A percentile compares a stretch with the other conserved stretches of the same genome.
Evolutionary conservation across 2,113 vertebrate genomes (phyloP).

Genomic region (Sterrhoptilus dennistouni): DNA sequence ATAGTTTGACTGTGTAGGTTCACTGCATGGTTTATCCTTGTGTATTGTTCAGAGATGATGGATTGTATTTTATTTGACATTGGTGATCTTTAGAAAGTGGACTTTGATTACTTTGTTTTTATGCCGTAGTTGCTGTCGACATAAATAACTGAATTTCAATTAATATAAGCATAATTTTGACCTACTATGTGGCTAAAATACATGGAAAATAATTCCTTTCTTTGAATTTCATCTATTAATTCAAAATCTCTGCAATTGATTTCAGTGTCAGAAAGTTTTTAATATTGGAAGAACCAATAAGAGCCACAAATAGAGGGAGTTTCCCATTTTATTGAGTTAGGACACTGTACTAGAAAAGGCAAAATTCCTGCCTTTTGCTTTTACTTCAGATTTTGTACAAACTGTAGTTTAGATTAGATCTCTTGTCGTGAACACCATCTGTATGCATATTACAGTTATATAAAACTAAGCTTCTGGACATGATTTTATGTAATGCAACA

Average conservation of each 20-base stretch:
- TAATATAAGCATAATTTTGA: background rate
- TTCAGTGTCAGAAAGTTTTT: background rate
- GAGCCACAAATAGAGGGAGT: background rate
- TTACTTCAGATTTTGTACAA: background rate
- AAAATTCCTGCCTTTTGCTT: background rate
- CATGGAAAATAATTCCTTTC: background rate
- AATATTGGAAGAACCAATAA: background rate
- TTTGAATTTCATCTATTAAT: background rate
- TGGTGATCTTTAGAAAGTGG: background rate
- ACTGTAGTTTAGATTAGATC: background rate
- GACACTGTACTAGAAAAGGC: background rate
- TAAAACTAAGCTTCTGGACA: conserved; percentile 30
- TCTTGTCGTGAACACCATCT: background rate
- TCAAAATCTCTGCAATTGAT: background rate
- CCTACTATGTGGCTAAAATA: background rate
- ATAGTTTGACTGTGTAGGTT: background rate
- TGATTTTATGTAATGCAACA: conserved; percentile 44
- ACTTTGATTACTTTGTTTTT: background rate
- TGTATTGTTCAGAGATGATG: background rate
- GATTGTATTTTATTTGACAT: background rate
- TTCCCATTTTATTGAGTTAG: background rate
- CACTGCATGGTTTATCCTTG: background rate
- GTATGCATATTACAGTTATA: conserved; percentile 20
- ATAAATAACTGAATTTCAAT: background rate
- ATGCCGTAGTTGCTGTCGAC: background rate